A percentile compares a stretch with the other conserved stretches of the same genome.
Evolutionary conservation across 2,888 invertebrate species (phyloP).

Genomic region (Biston betularia): DNA sequence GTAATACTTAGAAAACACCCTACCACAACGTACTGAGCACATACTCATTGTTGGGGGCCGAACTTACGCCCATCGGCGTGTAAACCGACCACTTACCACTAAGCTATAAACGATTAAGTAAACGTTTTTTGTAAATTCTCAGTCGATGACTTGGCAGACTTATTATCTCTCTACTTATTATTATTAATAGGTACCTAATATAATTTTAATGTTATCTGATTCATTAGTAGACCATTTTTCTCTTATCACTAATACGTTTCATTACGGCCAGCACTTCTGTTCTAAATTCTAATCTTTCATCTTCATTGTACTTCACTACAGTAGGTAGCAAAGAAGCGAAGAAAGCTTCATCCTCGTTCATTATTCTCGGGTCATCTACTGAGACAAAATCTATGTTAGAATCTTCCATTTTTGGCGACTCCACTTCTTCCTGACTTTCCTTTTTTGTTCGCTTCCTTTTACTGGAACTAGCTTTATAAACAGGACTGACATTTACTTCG

Average conservation of each 20-base stretch:
- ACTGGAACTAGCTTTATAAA: constrained; percentile 3
- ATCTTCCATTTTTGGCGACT: constrained; percentile 2
- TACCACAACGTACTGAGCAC: no score
- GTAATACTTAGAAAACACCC: no score
- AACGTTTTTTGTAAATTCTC: no score
- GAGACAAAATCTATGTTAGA: constrained; percentile 23
- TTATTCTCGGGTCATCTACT: constrained; percentile 70
- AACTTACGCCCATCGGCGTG: no score
- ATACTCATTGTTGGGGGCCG: no score
- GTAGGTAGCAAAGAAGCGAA: constrained; percentile 78
- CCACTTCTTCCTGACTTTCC: constrained; percentile 8
- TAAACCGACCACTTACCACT: no score
- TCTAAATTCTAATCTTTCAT: constrained; percentile 76
- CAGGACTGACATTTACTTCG: not conserved
- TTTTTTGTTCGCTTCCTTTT: constrained; percentile 25
- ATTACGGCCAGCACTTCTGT: constrained; percentile 75
- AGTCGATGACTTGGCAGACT: no score
- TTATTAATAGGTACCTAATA: no score
- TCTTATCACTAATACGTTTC: constrained; percentile 71
- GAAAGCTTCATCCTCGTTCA: constrained; percentile 83
- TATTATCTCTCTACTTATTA: no score
- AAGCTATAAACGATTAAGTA: no score
- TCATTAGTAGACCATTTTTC: constrained; percentile 45
- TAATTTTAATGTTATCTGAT: no score
- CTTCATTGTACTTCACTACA: constrained; percentile 74